Evolutionary conservation across 2,888 invertebrate species (phyloP).

Genomic region (Desoria tigrina): DNA sequence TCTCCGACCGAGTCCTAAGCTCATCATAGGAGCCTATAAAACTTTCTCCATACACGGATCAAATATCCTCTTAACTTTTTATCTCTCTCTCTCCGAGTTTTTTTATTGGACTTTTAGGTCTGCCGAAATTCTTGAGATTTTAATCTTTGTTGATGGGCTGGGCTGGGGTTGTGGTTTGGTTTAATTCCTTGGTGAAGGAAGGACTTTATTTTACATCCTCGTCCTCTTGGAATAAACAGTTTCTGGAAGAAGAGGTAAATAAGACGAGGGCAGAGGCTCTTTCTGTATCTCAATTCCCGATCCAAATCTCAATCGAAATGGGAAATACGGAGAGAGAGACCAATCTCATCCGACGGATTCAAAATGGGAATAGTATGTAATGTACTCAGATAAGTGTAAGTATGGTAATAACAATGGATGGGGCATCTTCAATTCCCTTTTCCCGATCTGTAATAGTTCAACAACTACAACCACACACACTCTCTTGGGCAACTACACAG

Average conservation of each 20-base stretch:
- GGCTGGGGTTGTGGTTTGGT: too few relatives aligned
- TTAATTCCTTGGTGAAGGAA: background rate
- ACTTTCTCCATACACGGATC: background rate
- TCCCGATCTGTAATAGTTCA: conserved; percentile 16
- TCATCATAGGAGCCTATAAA: background rate
- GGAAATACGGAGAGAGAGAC: conserved; percentile 12
- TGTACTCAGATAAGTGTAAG: conserved; percentile 42
- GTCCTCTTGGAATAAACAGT: background rate
- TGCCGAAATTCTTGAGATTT: too few relatives aligned
- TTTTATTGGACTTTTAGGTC: background rate
- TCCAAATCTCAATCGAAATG: conserved; percentile 25
- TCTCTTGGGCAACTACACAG: background rate
- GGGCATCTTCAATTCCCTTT: conserved; percentile 25
- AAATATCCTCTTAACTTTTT: conserved; percentile 6
- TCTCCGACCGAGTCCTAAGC: background rate
- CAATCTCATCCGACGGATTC: conserved; percentile 12
- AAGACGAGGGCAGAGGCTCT: background rate
- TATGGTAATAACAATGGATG: conserved; percentile 39
- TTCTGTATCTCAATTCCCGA: conserved; percentile 21
- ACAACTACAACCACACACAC: conserved; percentile 7
- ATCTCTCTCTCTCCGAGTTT: background rate
- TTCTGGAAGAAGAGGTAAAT: background rate
- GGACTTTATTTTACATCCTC: too few relatives aligned
- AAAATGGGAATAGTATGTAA: conserved; percentile 33
- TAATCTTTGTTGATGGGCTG: too few relatives aligned